Conservation (phyloP, 2,888 invertebrate genomes). For the Idaea aversata region DNA sequence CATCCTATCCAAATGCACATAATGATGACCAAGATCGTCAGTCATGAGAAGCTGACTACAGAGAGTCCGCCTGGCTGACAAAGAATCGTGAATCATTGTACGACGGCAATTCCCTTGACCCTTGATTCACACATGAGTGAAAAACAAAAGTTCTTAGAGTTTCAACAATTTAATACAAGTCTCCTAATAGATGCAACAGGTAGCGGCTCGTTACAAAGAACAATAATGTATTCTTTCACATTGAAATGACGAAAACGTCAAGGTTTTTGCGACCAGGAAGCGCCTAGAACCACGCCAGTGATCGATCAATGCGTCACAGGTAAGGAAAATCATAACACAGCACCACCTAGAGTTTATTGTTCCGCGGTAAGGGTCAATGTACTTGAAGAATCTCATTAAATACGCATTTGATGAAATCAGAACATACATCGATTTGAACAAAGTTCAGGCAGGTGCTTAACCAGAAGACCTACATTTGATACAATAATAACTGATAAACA, state of each 20-base stretch:
- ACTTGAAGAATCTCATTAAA: constrained; percentile 19
- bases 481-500: background rate
- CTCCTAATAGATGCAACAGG: background rate
- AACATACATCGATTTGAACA: background rate
- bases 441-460: background rate
- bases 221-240: constrained; percentile 3
- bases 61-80: no score
- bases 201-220: background rate
- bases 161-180: background rate
- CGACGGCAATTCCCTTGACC: no score
- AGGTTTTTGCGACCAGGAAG: constrained; percentile 14
- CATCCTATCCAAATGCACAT: no score
- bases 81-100: no score
- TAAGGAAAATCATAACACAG: constrained; percentile 23
- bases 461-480: background rate
- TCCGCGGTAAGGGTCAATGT: constrained; percentile 27
- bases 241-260: background rate
- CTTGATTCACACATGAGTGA: background rate
- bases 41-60: no score
- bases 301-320: constrained; percentile 17
- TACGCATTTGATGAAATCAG: background rate
- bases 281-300: constrained; percentile 4
- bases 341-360: constrained; percentile 24
- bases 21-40: no score
- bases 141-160: background rate